Conservation (phyloP, 1,140 invertebrate genomes). For the Ceratitis capitata region DNA sequence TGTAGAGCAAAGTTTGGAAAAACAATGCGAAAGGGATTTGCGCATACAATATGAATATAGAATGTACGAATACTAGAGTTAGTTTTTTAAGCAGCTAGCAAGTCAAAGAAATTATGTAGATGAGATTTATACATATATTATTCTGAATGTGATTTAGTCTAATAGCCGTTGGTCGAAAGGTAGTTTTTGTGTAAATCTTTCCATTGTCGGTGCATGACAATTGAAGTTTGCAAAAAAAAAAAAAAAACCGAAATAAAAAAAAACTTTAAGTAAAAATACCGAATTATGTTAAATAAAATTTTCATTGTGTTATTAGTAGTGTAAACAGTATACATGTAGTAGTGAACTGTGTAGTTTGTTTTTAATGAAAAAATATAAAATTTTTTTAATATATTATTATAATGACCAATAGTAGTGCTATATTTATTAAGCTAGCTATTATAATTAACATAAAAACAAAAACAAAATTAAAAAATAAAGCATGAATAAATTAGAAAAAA, state of each 20-base stretch:
- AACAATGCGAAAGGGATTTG: background rate
- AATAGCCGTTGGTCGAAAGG: background rate
- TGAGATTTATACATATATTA: conserved; percentile 27
- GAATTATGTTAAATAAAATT: background rate
- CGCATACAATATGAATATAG: background rate
- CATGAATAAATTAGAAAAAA: background rate
- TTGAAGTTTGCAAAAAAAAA: background rate
- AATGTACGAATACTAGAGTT: conserved; percentile 3
- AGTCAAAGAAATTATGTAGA: conserved; percentile 26
- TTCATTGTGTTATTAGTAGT: conserved; percentile 27
- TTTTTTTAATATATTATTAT: background rate
- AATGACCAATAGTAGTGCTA: conserved; percentile 16
- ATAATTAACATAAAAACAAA: background rate
- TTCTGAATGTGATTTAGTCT: conserved; percentile 26
- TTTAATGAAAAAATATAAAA: background rate
- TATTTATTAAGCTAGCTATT: conserved; percentile 2
- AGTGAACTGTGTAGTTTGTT: conserved; percentile 4
- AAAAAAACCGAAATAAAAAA: background rate
- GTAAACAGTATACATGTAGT: background rate
- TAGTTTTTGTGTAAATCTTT: background rate
- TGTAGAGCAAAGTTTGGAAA: conserved; percentile 14
- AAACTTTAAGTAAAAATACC: background rate
- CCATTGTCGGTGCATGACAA: background rate
- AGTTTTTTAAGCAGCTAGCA: conserved; percentile 10
- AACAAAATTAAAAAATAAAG: background rate